These are phyloP conservation scores for Drosophila pseudotalamancana DNA, from an alignment of 2,888 invertebrate genomes.

Conservation along the genomic window DNA sequence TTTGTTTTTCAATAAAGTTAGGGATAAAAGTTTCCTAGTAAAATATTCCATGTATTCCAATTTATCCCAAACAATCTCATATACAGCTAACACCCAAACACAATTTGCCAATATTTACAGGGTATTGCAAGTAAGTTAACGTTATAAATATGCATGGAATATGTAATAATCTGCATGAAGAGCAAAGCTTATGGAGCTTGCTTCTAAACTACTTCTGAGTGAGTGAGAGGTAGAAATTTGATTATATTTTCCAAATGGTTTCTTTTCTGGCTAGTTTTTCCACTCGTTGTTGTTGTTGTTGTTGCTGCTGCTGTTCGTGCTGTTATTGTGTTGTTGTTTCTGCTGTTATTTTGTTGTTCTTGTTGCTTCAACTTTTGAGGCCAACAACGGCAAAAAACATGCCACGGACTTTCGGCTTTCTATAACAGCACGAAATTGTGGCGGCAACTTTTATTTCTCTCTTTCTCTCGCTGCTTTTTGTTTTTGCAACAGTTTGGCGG, in stretches of 20 bases:
- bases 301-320: background rate
- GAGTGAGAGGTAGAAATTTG: constrained; percentile 46
- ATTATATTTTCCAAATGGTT: constrained; percentile 66
- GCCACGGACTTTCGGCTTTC: constrained; percentile 64
- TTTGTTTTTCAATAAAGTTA: too few species aligned
- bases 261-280: constrained; percentile 30
- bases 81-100: too few species aligned
- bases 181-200: constrained; percentile 2
- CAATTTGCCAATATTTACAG: background rate
- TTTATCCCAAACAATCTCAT: too few species aligned
- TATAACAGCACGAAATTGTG: constrained; percentile 41
- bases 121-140: constrained; percentile 31
- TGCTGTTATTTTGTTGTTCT: constrained; percentile 23
- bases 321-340: background rate
- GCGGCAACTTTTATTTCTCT: constrained; percentile 38
- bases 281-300: background rate
- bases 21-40: too few species aligned
- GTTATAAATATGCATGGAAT: constrained; percentile 59
- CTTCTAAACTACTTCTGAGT: constrained; percentile 1
- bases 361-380: constrained; percentile 48
- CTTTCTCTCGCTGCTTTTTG: constrained; percentile 13
- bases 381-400: constrained; percentile 54
- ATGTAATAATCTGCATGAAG: constrained; percentile 33
- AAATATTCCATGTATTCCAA: too few species aligned
- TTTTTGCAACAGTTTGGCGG: constrained; percentile 47